phyloP scores from a whole-genome alignment of 2,888 invertebrate species.

The Campaea margaritaria region DNA sequence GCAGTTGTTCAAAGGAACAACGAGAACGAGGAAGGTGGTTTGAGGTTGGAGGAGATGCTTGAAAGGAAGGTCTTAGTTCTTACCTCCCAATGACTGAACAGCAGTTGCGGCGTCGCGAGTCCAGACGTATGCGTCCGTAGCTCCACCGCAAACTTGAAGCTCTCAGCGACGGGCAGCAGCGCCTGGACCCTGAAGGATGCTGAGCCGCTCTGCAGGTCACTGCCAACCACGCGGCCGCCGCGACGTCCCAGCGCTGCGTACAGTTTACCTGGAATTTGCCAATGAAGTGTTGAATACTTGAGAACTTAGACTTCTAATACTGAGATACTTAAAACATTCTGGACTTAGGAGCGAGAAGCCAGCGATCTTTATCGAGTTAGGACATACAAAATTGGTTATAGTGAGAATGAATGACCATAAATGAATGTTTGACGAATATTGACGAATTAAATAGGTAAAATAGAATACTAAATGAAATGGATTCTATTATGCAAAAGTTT shows the following conservation, averaged over 20 bases:
- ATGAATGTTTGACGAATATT: too few relatives aligned
- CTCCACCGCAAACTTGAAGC: conserved; percentile 97
- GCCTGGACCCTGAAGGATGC: conserved; percentile 95
- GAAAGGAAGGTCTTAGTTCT: conserved; percentile 46
- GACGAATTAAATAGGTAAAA: too few relatives aligned
- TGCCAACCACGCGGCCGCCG: conserved; percentile 94
- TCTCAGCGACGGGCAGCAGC: conserved; percentile 97
- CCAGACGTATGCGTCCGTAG: conserved; percentile 98
- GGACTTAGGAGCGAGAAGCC: too few relatives aligned
- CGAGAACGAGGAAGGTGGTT: too few relatives aligned
- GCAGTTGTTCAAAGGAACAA: too few relatives aligned
- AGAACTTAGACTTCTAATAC: too few relatives aligned
- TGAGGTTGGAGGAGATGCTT: too few relatives aligned
- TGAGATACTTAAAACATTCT: neutral
- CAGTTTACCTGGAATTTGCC: conserved; percentile 89
- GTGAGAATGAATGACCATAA: too few relatives aligned
- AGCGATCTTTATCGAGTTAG: too few relatives aligned
- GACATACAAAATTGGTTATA: too few relatives aligned
- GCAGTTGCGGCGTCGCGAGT: conserved; percentile 96
- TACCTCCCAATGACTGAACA: conserved; percentile 99
- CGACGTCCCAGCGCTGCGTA: conserved; percentile 95
- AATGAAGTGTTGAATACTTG: neutral
- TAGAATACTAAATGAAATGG: too few relatives aligned
- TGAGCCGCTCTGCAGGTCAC: conserved; percentile 96
- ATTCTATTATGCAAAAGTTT: too few relatives aligned